A percentile compares a stretch with the other conserved stretches of the same genome.
phyloP scores from a whole-genome alignment of 2,888 invertebrate species.

The Chloroclystis v-ata region DNA sequence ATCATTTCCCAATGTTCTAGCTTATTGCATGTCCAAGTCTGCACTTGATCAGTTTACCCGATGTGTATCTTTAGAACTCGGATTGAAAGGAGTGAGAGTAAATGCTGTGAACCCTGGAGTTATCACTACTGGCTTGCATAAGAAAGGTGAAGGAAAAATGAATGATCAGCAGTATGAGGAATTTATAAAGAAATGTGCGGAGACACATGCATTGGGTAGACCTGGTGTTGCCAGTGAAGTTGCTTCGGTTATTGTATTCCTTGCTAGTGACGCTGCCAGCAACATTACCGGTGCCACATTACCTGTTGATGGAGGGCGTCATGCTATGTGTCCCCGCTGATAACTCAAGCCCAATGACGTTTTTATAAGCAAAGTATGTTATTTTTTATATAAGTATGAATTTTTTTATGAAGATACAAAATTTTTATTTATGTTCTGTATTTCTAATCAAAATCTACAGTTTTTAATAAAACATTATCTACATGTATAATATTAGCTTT shows the following conservation, averaged over 20 bases:
- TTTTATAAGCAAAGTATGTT: not conserved
- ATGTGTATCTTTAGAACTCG: conserved; percentile 91
- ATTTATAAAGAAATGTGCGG: conserved; percentile 88
- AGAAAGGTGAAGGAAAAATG: conserved; percentile 83
- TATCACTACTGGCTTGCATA: conserved; percentile 91
- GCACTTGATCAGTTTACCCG: conserved; percentile 96
- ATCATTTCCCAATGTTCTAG: conserved; percentile 91
- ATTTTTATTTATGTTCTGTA: too few species aligned
- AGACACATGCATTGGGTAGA: conserved; percentile 93
- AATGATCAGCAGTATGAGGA: conserved; percentile 84
- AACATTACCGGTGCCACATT: conserved; percentile 91
- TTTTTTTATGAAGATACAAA: too few species aligned
- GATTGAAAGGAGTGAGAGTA: conserved; percentile 86
- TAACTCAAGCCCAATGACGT: not conserved
- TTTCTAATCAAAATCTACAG: too few species aligned
- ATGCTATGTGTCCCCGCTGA: conserved; percentile 89
- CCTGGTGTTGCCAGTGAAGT: conserved; percentile 91
- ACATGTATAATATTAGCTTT: too few species aligned
- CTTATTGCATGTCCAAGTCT: conserved; percentile 95
- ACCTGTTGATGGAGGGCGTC: conserved; percentile 93
- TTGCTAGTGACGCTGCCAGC: conserved; percentile 90
- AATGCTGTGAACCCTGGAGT: conserved; percentile 97
- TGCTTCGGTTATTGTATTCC: conserved; percentile 90
- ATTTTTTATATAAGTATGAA: not conserved
- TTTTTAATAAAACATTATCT: too few species aligned